These are phyloP conservation scores for Enteromius argenteus DNA, from an alignment of 2,797 vertebrate species.

Conservation along the genomic window DNA sequence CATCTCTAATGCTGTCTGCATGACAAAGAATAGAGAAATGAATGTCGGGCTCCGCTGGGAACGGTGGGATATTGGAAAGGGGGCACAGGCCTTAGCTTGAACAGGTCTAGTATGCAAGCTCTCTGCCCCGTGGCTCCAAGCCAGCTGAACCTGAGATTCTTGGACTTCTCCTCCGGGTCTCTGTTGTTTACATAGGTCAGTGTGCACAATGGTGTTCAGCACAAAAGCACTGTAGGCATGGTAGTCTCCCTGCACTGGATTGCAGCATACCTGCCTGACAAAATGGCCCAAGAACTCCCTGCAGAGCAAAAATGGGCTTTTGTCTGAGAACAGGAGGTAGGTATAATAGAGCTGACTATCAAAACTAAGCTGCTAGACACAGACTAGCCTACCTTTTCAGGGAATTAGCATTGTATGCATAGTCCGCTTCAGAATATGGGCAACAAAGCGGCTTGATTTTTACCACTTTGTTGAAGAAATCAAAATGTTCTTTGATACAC, in stretches of 20 bases:
- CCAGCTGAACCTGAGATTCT: slow-evolving; percentile 66
- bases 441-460: slow-evolving; percentile 35
- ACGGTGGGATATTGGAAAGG: slow-evolving; percentile 47
- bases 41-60: slow-evolving; percentile 54
- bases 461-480: slow-evolving; percentile 1
- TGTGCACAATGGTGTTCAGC: slow-evolving; percentile 65
- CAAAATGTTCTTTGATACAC: background rate
- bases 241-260: slow-evolving; percentile 47
- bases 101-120: slow-evolving; percentile 53
- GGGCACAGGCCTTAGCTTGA: slow-evolving; percentile 51
- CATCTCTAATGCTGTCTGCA: slow-evolving; percentile 48
- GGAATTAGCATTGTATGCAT: slow-evolving; percentile 48
- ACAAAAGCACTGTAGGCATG: slow-evolving; percentile 76
- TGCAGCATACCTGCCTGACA: slow-evolving; percentile 49
- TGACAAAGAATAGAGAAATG: slow-evolving; percentile 54
- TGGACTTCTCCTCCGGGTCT: slow-evolving; percentile 67
- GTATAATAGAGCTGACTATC: slow-evolving; percentile 49
- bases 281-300: slow-evolving; percentile 51
- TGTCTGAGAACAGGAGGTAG: slow-evolving; percentile 51
- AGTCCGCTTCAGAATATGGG: slow-evolving; percentile 6
- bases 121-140: slow-evolving; percentile 61
- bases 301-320: slow-evolving; percentile 54
- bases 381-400: slow-evolving; percentile 42
- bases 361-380: slow-evolving; percentile 43
- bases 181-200: slow-evolving; percentile 73